Evolutionary conservation across 2,888 invertebrate genomes (phyloP).

Genomic region (Cremastinae sp.): DNA sequence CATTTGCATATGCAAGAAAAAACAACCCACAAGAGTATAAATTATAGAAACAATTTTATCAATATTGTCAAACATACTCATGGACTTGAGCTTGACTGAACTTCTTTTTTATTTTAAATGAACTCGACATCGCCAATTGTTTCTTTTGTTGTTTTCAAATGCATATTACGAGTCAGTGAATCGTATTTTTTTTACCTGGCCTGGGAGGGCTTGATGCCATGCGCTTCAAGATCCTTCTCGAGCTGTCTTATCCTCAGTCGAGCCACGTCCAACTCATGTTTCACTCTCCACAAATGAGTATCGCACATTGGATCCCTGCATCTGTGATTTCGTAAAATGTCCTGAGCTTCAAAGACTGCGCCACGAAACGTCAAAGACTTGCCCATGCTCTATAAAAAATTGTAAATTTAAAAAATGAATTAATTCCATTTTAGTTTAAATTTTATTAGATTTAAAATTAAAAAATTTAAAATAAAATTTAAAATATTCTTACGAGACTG

Average conservation of each 20-base stretch:
- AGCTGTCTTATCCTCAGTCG: constrained; percentile 91
- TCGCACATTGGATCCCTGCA: constrained; percentile 90
- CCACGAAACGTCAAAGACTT: constrained; percentile 91
- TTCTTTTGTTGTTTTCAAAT: background rate
- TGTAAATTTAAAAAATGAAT: background rate
- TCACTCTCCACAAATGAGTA: constrained; percentile 93
- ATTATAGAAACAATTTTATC: background rate
- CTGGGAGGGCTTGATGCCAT: constrained; percentile 90
- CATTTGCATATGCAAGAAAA: background rate
- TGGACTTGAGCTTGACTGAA: too few species aligned
- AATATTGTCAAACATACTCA: too few species aligned
- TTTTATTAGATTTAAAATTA: background rate
- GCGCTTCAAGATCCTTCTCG: constrained; percentile 91
- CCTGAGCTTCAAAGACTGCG: constrained; percentile 89
- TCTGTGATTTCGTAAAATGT: constrained; percentile 87
- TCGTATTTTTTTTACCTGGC: constrained; percentile 71
- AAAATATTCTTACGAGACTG: constrained; percentile 87
- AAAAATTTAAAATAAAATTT: background rate
- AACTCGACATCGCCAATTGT: background rate
- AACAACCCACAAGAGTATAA: background rate
- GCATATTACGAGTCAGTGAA: background rate
- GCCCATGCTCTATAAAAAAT: constrained; percentile 82
- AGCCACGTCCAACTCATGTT: constrained; percentile 94
- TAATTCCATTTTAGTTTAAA: background rate
- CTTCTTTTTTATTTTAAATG: too few species aligned